These are phyloP conservation scores for Alviniconcha marisindica DNA, from an alignment of 1,140 invertebrate species.

Conservation along the genomic window DNA sequence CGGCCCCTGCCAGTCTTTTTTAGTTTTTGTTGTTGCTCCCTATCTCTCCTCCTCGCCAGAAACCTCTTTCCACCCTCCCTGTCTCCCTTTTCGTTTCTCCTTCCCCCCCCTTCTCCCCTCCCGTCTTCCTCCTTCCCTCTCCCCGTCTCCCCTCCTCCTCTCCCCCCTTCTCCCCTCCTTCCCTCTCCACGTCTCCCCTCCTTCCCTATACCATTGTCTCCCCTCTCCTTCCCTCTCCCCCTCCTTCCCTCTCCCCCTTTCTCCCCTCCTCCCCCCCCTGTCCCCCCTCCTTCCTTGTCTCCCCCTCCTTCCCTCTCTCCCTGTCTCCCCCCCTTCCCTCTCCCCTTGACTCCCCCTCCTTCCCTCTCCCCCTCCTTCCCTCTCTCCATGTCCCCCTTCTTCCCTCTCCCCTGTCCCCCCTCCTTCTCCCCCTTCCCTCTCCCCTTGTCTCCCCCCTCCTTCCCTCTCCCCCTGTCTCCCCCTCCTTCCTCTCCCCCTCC, in stretches of 20 bases:
- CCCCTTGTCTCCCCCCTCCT: background rate
- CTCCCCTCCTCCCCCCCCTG: background rate
- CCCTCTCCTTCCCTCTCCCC: background rate
- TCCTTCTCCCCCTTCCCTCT: background rate
- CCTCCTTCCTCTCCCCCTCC: background rate
- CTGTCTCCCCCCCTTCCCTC: background rate
- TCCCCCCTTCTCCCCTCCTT: background rate
- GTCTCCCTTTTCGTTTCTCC: background rate
- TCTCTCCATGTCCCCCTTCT: background rate
- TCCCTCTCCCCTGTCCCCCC: background rate
- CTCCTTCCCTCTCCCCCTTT: too few species aligned
- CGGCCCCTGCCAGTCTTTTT: background rate
- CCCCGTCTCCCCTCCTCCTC: background rate
- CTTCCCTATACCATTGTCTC: background rate
- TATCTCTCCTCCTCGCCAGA: background rate
- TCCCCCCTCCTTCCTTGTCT: background rate
- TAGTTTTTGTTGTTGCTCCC: background rate
- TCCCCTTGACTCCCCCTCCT: background rate
- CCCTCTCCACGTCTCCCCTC: background rate
- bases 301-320: too few species aligned
- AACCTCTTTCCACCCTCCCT: slow-evolving; percentile 7
- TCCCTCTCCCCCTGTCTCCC: background rate
- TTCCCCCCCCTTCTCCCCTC: background rate
- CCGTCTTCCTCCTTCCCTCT: background rate
- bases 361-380: background rate